Conservation (phyloP, 2,797 vertebrate species). For the Yasuhikotakia modesta region DNA sequence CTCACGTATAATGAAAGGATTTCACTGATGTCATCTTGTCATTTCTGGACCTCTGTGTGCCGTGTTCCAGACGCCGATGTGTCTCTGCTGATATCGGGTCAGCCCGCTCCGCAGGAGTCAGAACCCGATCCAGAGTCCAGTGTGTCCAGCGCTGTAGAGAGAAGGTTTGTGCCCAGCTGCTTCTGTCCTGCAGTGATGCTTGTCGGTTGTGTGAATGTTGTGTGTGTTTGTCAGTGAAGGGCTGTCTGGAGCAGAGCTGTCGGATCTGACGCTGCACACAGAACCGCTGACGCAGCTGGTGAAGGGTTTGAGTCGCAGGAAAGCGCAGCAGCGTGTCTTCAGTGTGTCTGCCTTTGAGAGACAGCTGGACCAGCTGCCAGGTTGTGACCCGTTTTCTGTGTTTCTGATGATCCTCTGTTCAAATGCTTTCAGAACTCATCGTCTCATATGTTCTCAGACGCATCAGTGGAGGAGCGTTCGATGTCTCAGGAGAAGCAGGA, state of each 20-base stretch:
- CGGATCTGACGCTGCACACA: conserved; percentile 68
- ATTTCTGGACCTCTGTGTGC: neutral
- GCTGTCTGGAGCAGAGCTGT: conserved; percentile 71
- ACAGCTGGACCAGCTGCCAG: conserved; percentile 61
- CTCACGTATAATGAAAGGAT: neutral
- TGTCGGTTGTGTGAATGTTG: neutral
- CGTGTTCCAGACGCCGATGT: conserved; percentile 68
- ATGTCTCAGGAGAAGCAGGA: conserved; percentile 30
- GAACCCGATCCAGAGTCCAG: conserved; percentile 53
- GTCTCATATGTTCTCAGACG: conserved; percentile 1
- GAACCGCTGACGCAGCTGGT: conserved; percentile 54
- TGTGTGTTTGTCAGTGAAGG: conserved; percentile 64
- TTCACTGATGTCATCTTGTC: neutral
- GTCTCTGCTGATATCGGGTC: conserved; percentile 70
- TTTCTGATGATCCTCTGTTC: neutral
- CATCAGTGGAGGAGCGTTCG: neutral
- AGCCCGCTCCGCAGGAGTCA: conserved; percentile 31
- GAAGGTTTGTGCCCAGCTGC: conserved; percentile 49
- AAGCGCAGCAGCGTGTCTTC: conserved; percentile 66
- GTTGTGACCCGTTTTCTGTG: conserved; percentile 9
- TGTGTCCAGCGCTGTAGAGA: conserved; percentile 51
- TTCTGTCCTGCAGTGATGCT: neutral
- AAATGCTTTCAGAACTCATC: conserved; percentile 36
- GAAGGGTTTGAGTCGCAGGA: conserved; percentile 73
- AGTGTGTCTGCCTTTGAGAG: conserved; percentile 76